A percentile compares a stretch with the other conserved stretches of the same genome.
These are phyloP conservation scores for Sporophila hypoxantha DNA, from an alignment of 2,113 vertebrate species.

Conservation along the genomic window DNA sequence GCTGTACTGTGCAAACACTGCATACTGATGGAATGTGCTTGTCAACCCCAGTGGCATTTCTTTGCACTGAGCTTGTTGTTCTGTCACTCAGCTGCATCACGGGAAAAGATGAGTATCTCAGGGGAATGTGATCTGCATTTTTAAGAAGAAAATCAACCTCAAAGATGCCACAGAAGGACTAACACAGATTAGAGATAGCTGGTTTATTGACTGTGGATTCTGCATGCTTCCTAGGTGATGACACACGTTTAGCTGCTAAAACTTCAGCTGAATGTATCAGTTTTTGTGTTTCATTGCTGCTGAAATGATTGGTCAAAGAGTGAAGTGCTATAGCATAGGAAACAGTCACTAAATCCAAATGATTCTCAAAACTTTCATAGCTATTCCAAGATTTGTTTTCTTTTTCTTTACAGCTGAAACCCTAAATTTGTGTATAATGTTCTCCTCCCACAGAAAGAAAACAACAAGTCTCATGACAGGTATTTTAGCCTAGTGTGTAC, in stretches of 20 bases:
- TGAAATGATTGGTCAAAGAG: background rate
- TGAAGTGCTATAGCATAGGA: background rate
- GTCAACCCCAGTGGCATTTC: constrained; percentile 67
- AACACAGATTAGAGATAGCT: background rate
- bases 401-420: background rate
- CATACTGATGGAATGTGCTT: constrained; percentile 68
- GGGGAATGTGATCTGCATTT: constrained; percentile 67
- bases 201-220: constrained; percentile 5
- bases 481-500: background rate
- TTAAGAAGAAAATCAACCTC: constrained; percentile 15
- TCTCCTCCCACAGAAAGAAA: background rate
- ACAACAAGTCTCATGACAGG: background rate
- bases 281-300: background rate
- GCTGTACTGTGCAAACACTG: constrained; percentile 68
- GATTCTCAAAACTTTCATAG: background rate
- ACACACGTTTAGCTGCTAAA: background rate
- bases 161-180: constrained; percentile 11
- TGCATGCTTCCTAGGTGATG: background rate
- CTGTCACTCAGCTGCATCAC: constrained; percentile 62
- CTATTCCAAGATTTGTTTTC: background rate
- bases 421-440: background rate
- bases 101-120: constrained; percentile 71
- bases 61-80: constrained; percentile 62
- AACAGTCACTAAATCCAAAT: background rate
- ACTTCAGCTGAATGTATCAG: background rate